phyloP scores from a whole-genome alignment of 2,113 vertebrate species.

The Eretmochelys imbricata region DNA sequence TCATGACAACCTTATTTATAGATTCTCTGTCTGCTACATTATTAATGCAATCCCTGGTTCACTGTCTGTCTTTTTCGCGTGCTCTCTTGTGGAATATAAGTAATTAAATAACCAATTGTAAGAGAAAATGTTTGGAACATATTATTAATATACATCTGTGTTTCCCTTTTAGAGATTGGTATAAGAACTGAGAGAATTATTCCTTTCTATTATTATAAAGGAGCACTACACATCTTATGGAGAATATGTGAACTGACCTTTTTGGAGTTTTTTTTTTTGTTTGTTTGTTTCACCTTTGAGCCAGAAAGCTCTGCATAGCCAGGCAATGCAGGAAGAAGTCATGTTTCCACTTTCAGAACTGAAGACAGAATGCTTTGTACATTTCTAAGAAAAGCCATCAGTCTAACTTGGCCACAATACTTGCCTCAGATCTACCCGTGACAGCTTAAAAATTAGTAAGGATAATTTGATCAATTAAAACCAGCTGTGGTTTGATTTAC shows the following conservation, averaged over 20 bases:
- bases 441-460: conserved; percentile 72
- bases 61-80: conserved; percentile 49
- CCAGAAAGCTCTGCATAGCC: not conserved
- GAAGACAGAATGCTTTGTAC: conserved; percentile 26
- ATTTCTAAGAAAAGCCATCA: conserved; percentile 36
- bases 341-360: conserved; percentile 53
- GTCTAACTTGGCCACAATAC: not conserved
- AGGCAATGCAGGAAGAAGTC: conserved; percentile 44
- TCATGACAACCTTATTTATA: conserved; percentile 67
- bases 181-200: conserved; percentile 10
- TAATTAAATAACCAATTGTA: conserved; percentile 62
- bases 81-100: conserved; percentile 48
- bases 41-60: conserved; percentile 60
- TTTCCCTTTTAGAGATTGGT: conserved; percentile 66
- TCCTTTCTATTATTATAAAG: conserved; percentile 23
- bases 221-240: conserved; percentile 46
- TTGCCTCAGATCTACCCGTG: conserved; percentile 46
- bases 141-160: conserved; percentile 57
- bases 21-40: conserved; percentile 63
- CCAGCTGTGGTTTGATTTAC: conserved; percentile 64
- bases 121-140: conserved; percentile 69
- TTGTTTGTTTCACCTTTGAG: conserved; percentile 57
- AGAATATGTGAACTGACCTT: conserved; percentile 55
- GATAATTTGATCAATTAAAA: conserved; percentile 66
- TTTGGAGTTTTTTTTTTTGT: conserved; percentile 38